A percentile compares a stretch with the other conserved stretches of the same genome.
phyloP scores from a whole-genome alignment of 2,797 vertebrate genomes.

The Vipera ursinii region DNA sequence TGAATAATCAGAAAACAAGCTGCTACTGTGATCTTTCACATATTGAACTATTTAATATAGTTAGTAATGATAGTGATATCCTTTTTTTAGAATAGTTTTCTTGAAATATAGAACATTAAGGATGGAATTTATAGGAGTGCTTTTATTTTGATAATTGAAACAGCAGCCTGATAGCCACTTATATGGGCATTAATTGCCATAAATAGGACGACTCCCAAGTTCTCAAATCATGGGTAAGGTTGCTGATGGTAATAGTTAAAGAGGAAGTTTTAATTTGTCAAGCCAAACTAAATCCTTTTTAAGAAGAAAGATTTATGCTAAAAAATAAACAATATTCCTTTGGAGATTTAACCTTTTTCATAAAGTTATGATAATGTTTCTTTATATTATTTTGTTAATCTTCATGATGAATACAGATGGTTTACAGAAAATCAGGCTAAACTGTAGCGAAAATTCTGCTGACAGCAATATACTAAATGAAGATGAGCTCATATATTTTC shows the following conservation, averaged over 20 bases:
- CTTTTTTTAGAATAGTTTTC: background rate
- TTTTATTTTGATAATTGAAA: background rate
- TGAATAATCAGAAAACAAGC: background rate
- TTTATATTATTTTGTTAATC: conserved; percentile 21
- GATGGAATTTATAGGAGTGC: background rate
- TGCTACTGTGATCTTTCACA: background rate
- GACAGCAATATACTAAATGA: conserved; percentile 74
- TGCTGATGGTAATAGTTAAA: background rate
- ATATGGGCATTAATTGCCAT: background rate
- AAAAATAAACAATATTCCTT: background rate
- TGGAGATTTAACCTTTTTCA: background rate
- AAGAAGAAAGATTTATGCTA: background rate
- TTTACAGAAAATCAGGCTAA: conserved; percentile 88
- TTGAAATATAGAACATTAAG: background rate
- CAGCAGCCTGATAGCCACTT: background rate
- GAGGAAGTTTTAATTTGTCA: background rate
- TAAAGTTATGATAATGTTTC: background rate
- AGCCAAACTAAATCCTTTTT: background rate
- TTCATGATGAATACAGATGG: conserved; percentile 77
- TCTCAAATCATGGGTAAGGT: background rate
- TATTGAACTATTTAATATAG: background rate
- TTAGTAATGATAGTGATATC: background rate
- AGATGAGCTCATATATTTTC: conserved; percentile 84
- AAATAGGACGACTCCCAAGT: background rate
- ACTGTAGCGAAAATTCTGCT: conserved; percentile 78